Evolutionary conservation across 2,888 invertebrate genomes (phyloP), one percentile per base, ranked within the genome.

Genomic region (Agrilus mali): DNA sequence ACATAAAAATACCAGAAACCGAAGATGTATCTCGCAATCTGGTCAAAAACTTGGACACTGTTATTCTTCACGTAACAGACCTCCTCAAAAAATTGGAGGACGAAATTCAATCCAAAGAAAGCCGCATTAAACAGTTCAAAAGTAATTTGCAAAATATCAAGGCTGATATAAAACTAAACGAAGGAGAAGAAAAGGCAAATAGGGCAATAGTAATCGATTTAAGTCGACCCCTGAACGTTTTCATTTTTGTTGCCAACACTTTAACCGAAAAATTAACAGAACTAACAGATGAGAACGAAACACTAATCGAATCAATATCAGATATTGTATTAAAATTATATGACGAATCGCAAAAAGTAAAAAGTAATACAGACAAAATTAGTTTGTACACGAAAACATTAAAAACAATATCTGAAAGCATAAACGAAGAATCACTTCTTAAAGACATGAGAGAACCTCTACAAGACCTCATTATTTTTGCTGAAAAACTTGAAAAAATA

Each of bases 401-500:
- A 38, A 41, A 45, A 22, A 12, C 41, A 14, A 31, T 38, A 16
- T 41, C 34, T 59, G 17, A 56, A 55, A 62, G 61, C 46, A 60
- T 66, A 12, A 66, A 66, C 45, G 59, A 63, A 48, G 66, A 66
- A 39, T 66, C 65, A 2, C 56, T 57, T 39, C 56, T 63, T n/a
- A 65, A 64, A 51, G 62, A 61, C 45, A 58, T 66, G 37, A 53
- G 62, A 27, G 64, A 68, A 46, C 66, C 70, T 2, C 47, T 66
- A 3, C 64, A 66, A 15, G 66, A 66, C 43, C 60, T 67, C 3
- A 27, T 27, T 2, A 27, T 27, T 27, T 27, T 27, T 10, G 49
- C 55, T 5, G 53, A 53, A 42, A 59, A 53, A 37, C 47, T 60
- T 5, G 59, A 58, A 32, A 64, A 60, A 42, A 50, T 56, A 8